Base-by-base conservation (phyloP, 2,113 vertebrate species). In the Acanthochromis polyacanthus region DNA sequence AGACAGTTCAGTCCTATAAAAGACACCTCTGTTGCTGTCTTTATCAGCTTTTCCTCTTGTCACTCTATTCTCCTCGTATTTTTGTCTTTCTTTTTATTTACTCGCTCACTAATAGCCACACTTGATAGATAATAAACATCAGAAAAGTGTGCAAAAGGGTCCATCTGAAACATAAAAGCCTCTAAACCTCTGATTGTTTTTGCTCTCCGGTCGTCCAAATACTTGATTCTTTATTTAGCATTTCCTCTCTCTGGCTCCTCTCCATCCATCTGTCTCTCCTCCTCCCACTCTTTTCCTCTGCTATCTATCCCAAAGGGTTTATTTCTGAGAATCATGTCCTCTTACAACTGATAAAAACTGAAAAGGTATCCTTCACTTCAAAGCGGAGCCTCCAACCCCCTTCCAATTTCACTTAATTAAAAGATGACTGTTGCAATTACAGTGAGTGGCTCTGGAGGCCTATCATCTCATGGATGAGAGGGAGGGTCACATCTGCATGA, bases 391-490 rank as follows among this genome's bases (percentile, higher is more conserved):
- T 83, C 80, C 63, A 76, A 20, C 69, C 69, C 56, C 59, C 61
- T 66, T 90, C 53, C 76, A 79, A 81, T 88, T 90, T 79, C 68
- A 73, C 73, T 87, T 92, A 89, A 93, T 94, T 90, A 92, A 93
- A 93, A 92, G 88, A 91, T 83, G 83, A 89, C 80, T 81, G 62
- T 65, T 57, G 74, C 76, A 88, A 91, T 92, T 92, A 92, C 64
- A 88, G 69, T 76, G 87, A 90, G 82, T 86, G 75, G 67, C 71
- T 91, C 43, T 78, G 82, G 79, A 91, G 71, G 36, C 75, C 81
- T 88, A 36, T 85, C 72, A 83, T 94, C 76, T 88, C 63, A 67
- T 62, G 61, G 75, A 83, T 86, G 78, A 85, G 72, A 86, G 59
- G 81, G 82, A 56, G 86, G 85, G 81, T 80, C 86, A 92, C 91